These are phyloP conservation scores for Crotalus horridus DNA, from an alignment of 2,113 vertebrate species.

Conservation along the genomic window DNA sequence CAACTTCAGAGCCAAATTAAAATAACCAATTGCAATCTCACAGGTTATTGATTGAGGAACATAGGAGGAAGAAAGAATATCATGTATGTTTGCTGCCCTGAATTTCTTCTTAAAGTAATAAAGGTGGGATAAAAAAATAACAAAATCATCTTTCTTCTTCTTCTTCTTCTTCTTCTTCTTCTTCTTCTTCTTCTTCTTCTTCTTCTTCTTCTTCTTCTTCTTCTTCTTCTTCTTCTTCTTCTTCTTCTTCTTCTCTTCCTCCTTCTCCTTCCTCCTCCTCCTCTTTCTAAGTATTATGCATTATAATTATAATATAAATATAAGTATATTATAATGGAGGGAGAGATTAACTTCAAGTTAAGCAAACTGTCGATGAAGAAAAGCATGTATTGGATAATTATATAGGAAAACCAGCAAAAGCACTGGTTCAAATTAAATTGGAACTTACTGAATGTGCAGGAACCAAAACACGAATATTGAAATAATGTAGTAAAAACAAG, in stretches of 20 bases:
- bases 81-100: neutral
- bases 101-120: neutral
- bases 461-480: neutral
- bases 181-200: no score
- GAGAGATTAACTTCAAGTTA: neutral
- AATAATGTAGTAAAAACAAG: neutral
- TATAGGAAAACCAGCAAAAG: neutral
- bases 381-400: neutral
- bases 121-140: neutral
- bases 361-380: neutral
- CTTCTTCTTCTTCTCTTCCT: no score
- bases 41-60: neutral
- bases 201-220: no score
- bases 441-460: neutral
- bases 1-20: neutral
- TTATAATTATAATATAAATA: neutral
- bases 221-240: no score
- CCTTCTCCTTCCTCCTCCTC: no score
- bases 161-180: no score
- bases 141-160: neutral
- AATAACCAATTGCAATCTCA: neutral
- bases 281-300: no score
- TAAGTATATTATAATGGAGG: neutral
- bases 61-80: neutral
- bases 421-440: neutral